Percentiles rank a stretch among this genome's conserved stretches.
Evolutionary conservation across 1,140 invertebrate species (phyloP).

Genomic region (Drosophila navojoa): DNA sequence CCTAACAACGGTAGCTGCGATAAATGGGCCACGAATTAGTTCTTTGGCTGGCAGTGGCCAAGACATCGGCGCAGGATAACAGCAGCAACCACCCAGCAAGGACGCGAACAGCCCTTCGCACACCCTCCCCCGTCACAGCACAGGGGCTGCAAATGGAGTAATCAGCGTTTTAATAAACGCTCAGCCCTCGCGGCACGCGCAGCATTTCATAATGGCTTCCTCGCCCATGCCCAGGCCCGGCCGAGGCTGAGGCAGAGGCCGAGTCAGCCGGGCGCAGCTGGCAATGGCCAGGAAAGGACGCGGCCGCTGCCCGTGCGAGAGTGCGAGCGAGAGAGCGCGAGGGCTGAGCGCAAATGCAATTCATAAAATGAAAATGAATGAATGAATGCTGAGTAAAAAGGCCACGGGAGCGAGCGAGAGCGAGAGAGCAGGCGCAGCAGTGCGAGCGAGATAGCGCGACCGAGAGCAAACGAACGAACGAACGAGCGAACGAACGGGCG

Average conservation of each 20-base stretch:
- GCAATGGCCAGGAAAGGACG: slow-evolving; percentile 34
- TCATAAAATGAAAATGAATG: slow-evolving; percentile 80
- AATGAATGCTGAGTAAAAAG: slow-evolving; percentile 34
- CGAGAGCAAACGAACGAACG: slow-evolving; percentile 1
- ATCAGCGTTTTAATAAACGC: slow-evolving; percentile 64
- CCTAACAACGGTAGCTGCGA: slow-evolving; percentile 1
- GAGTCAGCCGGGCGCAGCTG: slow-evolving; percentile 6
- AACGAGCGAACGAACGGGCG: slow-evolving; percentile 6
- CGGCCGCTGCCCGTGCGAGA: slow-evolving; percentile 1
- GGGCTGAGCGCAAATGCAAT: slow-evolving; percentile 72
- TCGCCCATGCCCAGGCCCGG: slow-evolving; percentile 18
- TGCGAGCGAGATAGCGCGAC: background rate
- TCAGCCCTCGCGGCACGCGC: slow-evolving; percentile 13
- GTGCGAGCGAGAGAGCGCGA: slow-evolving; percentile 43
- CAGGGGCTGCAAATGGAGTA: slow-evolving; percentile 51
- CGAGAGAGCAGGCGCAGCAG: slow-evolving; percentile 27
- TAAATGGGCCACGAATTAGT: slow-evolving; percentile 46
- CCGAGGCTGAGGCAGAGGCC: too few relatives aligned
- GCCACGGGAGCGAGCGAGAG: slow-evolving; percentile 15
- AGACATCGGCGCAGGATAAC: slow-evolving; percentile 9
- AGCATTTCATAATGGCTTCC: slow-evolving; percentile 76
- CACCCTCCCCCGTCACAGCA: background rate
- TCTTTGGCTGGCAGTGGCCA: slow-evolving; percentile 9
- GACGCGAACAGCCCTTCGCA: slow-evolving; percentile 1
- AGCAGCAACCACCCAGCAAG: slow-evolving; percentile 4